Base-by-base conservation (phyloP, 2,888 invertebrate genomes). In the Agriopis leucophaearia region DNA sequence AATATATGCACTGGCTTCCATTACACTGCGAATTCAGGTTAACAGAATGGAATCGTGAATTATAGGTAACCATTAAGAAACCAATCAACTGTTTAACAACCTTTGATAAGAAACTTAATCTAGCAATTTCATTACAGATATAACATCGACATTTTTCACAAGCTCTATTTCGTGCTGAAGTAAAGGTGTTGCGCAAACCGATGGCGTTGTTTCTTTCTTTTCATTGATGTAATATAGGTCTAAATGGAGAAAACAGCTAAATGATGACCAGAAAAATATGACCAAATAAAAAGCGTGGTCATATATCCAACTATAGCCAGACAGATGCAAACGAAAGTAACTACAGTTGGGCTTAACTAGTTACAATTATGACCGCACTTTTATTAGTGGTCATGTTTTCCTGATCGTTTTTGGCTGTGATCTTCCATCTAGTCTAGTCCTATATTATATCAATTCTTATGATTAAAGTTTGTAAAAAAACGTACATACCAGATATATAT, bases 21-120 rank as follows among this genome's bases (percentile, higher is more conserved):
- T 59, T 13, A 1, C 18, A 16, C 18, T 15, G 35, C 35, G 12
- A 36, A 52, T 15, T 27, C 56, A 15, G 40, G 54, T 42, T 16
- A 57, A 47, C 10, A 47, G 18, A 45, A 8, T 57, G 36, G 7
- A 57, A 27, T 42, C 35, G 52, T 45, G 15, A 45, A 35, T 35
- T 45, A 35, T 35, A 8, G 36, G 57, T 42, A 55, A 13, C 18
- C 1, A 35, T 16, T 47, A 36, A 36, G 47, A 45, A 54, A 54
- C 36, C 16, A 38, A 52, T 52, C 51, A 51, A 51, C 51, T 13
- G 12, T 35, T n/a, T 51, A n/a, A 51, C 35, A 60, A 35, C 51
- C n/a, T 15, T 52, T 52, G 60, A 60, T 60, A 60, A 60, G 51
- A 51, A 52, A 52, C 27, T 3, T 8, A 58, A 38, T 38, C 48